Evolutionary conservation across 2,113 vertebrate genomes (phyloP).

Genomic region (Chrysemys picta): DNA sequence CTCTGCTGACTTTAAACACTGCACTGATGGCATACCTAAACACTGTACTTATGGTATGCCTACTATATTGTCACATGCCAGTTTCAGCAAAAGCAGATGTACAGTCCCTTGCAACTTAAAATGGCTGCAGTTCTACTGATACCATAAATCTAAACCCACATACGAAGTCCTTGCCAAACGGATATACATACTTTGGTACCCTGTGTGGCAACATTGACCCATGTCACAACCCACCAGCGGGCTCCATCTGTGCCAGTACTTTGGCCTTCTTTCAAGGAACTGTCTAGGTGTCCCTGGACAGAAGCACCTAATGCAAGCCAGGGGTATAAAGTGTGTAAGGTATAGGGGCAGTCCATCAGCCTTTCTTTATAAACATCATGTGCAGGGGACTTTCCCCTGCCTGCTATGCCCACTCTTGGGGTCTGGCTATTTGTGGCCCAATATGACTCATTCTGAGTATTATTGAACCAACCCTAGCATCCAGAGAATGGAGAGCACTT

Average conservation of each 20-base stretch:
- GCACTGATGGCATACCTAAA: constrained; percentile 21
- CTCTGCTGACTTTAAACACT: constrained; percentile 37
- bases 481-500: not conserved
- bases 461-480: not conserved
- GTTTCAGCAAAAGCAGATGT: constrained; percentile 2
- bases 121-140: not conserved
- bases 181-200: not conserved
- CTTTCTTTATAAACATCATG: not conserved
- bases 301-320: not conserved
- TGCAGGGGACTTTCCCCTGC: not conserved
- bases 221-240: accelerated
- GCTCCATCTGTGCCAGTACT: not conserved
- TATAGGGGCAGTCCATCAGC: not conserved
- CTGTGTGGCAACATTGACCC: not conserved
- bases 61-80: not conserved
- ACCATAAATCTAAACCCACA: not conserved
- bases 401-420: not conserved
- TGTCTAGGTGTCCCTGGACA: not conserved
- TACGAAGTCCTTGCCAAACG: not conserved
- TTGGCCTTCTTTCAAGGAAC: not conserved
- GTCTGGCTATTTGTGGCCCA: not conserved
- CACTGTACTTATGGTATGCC: constrained; percentile 1
- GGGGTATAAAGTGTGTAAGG: accelerated
- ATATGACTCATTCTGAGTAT: not conserved
- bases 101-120: not conserved